Base-by-base conservation (phyloP, 2,888 invertebrate species). In the Hypena proboscidalis region DNA sequence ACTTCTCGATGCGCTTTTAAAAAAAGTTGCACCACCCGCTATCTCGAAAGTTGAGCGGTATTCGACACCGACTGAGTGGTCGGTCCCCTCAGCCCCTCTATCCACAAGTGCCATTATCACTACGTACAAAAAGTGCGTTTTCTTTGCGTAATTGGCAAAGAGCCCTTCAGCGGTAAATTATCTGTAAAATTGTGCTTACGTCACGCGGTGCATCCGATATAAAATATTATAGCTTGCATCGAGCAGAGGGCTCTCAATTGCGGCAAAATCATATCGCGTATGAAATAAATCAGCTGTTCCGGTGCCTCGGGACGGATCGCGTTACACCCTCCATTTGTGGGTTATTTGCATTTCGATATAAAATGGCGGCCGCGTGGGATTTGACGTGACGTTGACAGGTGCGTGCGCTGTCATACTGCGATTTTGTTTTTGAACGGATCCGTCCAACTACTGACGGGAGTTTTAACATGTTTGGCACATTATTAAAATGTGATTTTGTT, bases 201-300 rank as follows among this genome's bases (percentile, higher is more conserved):
- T 67, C 65, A 66, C 43, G 51, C 45, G 61, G 56, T 67, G 70
- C 69, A 62, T 52, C 54, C 37, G 67, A 62, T 73, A 75, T 74
- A 57, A 58, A 60, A 48, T 48, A 62, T n/a, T 63, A 68, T 56
- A 55, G 58, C 60, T 48, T 54, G 67, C 58, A 56, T 52, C 25
- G 23, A 53, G 47, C 60, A 45, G 70, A 74, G 80, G 78, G 76
- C 70, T 73, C 80, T 83, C 80, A 75, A 83, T 83, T 83, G 84
- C 77, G 81, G 80, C 76, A 74, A 82, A 87, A 87, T 84, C 85
- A 85, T 85, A 88, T 88, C 87, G 82, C 77, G 74, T 78, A 82
- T 83, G 79, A 85, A 85, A 89, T 86, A 88, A 87, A 88, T 88
- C 88, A 82, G 82, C 77, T 77, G 80, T 77, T 77, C 69, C 70